Conservation (phyloP, 2,888 invertebrate species). For the Zootermopsis nevadensis region DNA sequence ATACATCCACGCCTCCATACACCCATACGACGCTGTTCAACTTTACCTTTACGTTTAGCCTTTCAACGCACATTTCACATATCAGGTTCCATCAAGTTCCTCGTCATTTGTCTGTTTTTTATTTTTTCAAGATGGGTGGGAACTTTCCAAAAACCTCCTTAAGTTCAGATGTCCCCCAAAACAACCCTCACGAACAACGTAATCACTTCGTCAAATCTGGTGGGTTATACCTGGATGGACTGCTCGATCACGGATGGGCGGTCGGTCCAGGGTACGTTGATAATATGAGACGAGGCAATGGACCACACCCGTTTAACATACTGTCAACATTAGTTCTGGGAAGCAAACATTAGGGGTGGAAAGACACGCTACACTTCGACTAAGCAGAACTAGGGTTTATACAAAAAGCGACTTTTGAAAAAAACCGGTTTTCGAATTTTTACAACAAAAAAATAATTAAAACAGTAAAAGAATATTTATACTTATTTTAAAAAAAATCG, state of each 20-base stretch:
- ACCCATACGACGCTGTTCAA: too few relatives aligned
- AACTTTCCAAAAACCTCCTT: not conserved
- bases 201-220: not conserved
- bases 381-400: too few relatives aligned
- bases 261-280: not conserved
- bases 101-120: not conserved
- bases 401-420: too few relatives aligned
- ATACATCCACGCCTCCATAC: too few relatives aligned
- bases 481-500: too few relatives aligned
- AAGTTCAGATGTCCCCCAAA: not conserved
- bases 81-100: not conserved
- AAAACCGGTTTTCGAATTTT: too few relatives aligned
- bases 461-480: too few relatives aligned
- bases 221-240: slow-evolving; percentile 9
- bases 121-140: not conserved
- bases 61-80: not conserved
- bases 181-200: not conserved
- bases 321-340: not conserved
- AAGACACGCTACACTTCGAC: not conserved
- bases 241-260: not conserved
- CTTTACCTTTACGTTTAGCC: too few relatives aligned
- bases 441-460: too few relatives aligned
- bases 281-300: not conserved
- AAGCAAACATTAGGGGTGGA: not conserved
- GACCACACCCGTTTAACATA: not conserved